phyloP scores from a whole-genome alignment of 2,888 invertebrate genomes.

The Subacronicta megacephala region DNA sequence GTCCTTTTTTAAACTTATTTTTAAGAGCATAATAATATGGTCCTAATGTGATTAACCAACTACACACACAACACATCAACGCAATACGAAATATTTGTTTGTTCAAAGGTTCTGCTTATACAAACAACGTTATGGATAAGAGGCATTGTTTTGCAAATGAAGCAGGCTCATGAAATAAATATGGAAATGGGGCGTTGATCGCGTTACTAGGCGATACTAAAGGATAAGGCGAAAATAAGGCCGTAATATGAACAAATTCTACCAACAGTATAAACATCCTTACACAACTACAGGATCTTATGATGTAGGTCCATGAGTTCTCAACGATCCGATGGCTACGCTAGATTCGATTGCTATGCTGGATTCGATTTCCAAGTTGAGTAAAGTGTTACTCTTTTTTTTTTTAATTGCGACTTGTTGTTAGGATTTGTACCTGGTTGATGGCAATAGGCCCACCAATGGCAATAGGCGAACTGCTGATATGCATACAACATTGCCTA shows the following conservation, averaged over 20 bases:
- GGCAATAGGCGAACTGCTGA: too few relatives aligned
- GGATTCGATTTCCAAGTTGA: too few relatives aligned
- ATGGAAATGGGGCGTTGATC: slow-evolving; percentile 39
- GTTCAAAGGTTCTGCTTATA: background rate
- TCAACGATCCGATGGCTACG: too few relatives aligned
- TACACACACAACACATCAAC: background rate
- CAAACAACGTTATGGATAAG: slow-evolving; percentile 25
- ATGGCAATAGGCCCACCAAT: too few relatives aligned
- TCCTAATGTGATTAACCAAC: background rate
- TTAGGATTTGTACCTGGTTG: too few relatives aligned
- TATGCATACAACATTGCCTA: too few relatives aligned
- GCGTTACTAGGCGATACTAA: slow-evolving; percentile 15
- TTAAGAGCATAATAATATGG: too few relatives aligned
- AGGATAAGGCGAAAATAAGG: slow-evolving; percentile 20
- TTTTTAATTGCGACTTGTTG: too few relatives aligned
- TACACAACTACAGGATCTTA: too few relatives aligned
- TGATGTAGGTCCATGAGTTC: too few relatives aligned
- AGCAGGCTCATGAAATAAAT: slow-evolving; percentile 32
- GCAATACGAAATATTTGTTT: slow-evolving; percentile 21
- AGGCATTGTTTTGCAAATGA: slow-evolving; percentile 43
- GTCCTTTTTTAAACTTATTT: background rate
- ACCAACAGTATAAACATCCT: background rate
- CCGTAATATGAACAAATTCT: slow-evolving; percentile 9
- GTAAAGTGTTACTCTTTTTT: too few relatives aligned
- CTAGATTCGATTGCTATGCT: too few relatives aligned